Evolutionary conservation across 1,140 invertebrate genomes (phyloP).

Genomic region (Ceratina calcarata): DNA sequence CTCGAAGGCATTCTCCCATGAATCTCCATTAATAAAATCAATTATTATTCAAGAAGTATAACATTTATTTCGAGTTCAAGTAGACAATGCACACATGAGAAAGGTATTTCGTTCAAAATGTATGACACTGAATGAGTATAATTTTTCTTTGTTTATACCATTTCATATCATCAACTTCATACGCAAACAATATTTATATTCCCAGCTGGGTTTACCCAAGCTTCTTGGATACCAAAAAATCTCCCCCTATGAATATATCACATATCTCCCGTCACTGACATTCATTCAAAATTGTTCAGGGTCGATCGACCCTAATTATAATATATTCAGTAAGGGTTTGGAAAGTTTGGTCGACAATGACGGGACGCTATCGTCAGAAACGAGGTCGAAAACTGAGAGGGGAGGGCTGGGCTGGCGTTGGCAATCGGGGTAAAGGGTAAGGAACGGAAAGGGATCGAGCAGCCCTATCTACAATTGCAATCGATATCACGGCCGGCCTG

Average conservation of each 20-base stretch:
- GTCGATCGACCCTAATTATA: background rate
- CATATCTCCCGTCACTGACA: background rate
- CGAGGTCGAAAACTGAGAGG: constrained; percentile 3
- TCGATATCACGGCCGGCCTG: constrained; percentile 65
- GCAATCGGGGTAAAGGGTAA: constrained; percentile 11
- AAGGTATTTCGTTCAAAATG: too few species aligned
- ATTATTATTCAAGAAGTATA: too few species aligned
- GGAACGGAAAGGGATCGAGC: constrained; percentile 20
- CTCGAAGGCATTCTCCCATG: too few species aligned
- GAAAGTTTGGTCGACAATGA: background rate
- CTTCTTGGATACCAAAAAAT: background rate
- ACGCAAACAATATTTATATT: too few species aligned
- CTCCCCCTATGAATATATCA: background rate
- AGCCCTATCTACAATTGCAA: constrained; percentile 70
- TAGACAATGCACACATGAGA: too few species aligned
- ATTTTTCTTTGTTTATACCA: too few species aligned
- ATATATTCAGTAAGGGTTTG: background rate
- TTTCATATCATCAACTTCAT: too few species aligned
- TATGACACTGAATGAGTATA: too few species aligned
- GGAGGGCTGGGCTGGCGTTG: too few species aligned
- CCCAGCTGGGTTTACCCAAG: too few species aligned
- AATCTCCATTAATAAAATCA: too few species aligned
- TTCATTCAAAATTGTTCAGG: background rate
- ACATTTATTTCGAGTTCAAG: too few species aligned
- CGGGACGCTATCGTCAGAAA: background rate